Evolutionary conservation across 2,113 vertebrate genomes (phyloP).

Genomic region (Serilophus lunatus): DNA sequence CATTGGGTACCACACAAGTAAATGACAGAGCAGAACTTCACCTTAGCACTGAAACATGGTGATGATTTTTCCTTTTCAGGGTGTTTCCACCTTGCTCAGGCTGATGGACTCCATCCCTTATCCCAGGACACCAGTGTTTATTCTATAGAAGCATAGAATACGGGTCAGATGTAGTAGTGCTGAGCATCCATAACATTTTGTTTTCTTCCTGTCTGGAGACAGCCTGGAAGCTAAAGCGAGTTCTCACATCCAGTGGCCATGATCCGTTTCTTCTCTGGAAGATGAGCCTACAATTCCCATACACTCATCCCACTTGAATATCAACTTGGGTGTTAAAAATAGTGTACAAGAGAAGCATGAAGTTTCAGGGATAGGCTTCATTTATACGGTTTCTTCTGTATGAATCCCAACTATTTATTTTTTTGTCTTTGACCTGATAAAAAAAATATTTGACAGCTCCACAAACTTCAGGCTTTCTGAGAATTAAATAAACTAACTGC

Average conservation of each 20-base stretch:
- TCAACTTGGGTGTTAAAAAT: background rate
- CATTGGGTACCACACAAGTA: background rate
- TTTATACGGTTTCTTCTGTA: background rate
- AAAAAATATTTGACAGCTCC: background rate
- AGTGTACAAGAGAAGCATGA: background rate
- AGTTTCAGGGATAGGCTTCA: fast-evolving
- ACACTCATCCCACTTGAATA: background rate
- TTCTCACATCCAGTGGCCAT: background rate
- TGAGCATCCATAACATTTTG: background rate
- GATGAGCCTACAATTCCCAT: background rate
- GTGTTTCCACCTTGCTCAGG: background rate
- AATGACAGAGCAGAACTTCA: background rate
- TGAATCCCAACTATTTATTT: background rate
- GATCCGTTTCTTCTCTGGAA: background rate
- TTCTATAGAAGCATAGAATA: background rate
- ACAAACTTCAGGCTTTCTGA: background rate
- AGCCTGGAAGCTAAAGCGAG: background rate
- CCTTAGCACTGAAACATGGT: background rate
- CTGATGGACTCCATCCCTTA: background rate
- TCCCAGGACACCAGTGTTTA: background rate
- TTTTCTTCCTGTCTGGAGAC: background rate
- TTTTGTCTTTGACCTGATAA: background rate
- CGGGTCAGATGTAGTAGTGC: no score
- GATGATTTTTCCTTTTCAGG: background rate
- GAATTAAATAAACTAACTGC: slow-evolving; percentile 26